These are phyloP conservation scores for Globia sparganii DNA, from an alignment of 2,888 invertebrate species.

Conservation along the genomic window DNA sequence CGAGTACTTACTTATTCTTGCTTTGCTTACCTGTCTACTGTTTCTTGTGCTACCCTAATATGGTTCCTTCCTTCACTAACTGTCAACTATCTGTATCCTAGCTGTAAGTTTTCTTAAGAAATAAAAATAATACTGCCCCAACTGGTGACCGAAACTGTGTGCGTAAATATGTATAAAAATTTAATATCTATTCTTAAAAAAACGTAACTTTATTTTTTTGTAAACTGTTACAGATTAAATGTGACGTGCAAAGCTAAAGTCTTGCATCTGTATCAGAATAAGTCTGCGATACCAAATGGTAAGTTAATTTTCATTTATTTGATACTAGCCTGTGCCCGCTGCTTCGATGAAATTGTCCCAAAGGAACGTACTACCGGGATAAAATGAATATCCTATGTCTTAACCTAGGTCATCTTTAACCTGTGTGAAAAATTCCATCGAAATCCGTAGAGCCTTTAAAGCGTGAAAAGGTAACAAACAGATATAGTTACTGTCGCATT, in stretches of 20 bases:
- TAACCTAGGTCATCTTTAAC: not conserved
- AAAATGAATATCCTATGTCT: not conserved
- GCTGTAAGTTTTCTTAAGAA: too few species aligned
- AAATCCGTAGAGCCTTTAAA: not conserved
- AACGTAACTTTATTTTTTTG: not conserved
- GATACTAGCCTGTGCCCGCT: not conserved
- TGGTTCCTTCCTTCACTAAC: too few species aligned
- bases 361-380: not conserved
- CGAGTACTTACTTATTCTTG: too few species aligned
- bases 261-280: constrained; percentile 91
- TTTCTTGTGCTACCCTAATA: too few species aligned
- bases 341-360: not conserved
- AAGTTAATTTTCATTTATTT: constrained; percentile 72
- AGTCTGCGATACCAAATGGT: constrained; percentile 84
- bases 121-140: not conserved
- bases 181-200: not conserved
- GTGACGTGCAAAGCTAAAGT: constrained; percentile 92
- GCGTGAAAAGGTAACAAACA: not conserved
- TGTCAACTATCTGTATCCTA: too few species aligned
- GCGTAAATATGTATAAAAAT: not conserved
- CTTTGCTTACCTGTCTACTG: too few species aligned
- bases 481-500: not conserved
- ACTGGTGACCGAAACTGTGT: not conserved
- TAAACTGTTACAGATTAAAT: constrained; percentile 87
- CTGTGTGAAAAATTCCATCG: not conserved